These are phyloP conservation scores for Amblyopsis hoosieri DNA, from an alignment of 2,797 vertebrate genomes.

Conservation along the genomic window DNA sequence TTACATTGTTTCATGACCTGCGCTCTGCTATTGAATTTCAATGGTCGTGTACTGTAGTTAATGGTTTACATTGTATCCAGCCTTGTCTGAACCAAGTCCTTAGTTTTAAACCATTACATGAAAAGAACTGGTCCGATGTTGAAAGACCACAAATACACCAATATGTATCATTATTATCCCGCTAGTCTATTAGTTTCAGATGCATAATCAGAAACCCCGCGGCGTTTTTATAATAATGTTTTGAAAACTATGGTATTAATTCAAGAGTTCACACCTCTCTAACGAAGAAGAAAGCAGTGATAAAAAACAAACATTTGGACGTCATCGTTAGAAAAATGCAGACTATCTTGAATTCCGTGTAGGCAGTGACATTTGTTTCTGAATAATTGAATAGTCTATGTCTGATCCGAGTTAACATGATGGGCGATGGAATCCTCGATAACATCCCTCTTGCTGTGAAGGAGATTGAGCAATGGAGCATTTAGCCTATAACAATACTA, in stretches of 20 bases:
- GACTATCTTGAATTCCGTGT: slow-evolving; percentile 29
- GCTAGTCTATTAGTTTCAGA: slow-evolving; percentile 18
- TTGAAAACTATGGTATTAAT: slow-evolving; percentile 5
- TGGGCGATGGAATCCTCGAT: slow-evolving; percentile 33
- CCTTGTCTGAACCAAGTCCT: slow-evolving; percentile 24
- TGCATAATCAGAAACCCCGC: slow-evolving; percentile 5
- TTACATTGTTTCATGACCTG: slow-evolving; percentile 44
- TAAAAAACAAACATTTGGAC: slow-evolving; percentile 19
- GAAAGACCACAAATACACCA: slow-evolving; percentile 24
- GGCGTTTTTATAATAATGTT: slow-evolving; percentile 23
- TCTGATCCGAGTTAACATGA: slow-evolving; percentile 37
- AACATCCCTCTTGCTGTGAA: slow-evolving; percentile 42
- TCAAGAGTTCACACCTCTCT: neutral
- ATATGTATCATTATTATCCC: slow-evolving; percentile 45
- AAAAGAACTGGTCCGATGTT: slow-evolving; percentile 27
- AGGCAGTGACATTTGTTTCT: slow-evolving; percentile 19
- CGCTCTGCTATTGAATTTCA: slow-evolving; percentile 11
- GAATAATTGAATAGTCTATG: slow-evolving; percentile 13
- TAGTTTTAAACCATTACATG: slow-evolving; percentile 8
- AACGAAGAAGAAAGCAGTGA: no score
- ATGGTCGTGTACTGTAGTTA: slow-evolving; percentile 17
- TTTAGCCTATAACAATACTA: slow-evolving; percentile 20
- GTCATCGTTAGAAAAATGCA: slow-evolving; percentile 13
- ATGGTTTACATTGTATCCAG: slow-evolving; percentile 36
- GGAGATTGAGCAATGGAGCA: slow-evolving; percentile 7